A percentile compares a stretch with the other conserved stretches of the same genome.
These are phyloP conservation scores for Prunella fulvescens DNA, from an alignment of 2,113 vertebrate genomes.

Conservation along the genomic window DNA sequence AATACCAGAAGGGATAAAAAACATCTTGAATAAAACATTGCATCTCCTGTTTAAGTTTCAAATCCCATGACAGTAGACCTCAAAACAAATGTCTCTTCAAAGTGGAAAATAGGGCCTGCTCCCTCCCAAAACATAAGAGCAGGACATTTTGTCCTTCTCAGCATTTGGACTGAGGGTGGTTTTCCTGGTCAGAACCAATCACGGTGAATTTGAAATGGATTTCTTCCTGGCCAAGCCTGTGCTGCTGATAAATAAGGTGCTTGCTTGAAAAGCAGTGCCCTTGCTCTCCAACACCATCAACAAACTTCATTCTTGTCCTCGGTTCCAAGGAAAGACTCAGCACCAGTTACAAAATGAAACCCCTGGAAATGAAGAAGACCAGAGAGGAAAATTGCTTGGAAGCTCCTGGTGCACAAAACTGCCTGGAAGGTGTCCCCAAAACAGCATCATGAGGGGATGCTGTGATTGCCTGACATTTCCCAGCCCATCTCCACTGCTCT, in stretches of 20 bases:
- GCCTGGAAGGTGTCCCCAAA: background rate
- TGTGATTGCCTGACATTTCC: background rate
- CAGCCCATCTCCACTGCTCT: background rate
- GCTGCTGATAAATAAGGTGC: background rate
- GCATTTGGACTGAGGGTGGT: background rate
- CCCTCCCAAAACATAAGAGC: background rate
- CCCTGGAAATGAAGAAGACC: background rate
- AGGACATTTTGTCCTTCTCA: background rate
- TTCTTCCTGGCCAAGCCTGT: background rate
- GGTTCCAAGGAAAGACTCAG: background rate
- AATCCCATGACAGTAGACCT: background rate
- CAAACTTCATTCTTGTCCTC: background rate
- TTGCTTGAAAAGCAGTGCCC: background rate
- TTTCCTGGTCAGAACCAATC: background rate
- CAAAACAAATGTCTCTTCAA: background rate
- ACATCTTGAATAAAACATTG: constrained; percentile 40
- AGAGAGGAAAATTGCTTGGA: background rate
- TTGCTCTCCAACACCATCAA: background rate
- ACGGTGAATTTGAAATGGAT: background rate
- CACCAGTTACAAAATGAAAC: background rate
- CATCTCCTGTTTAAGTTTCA: background rate
- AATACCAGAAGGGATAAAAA: constrained; percentile 36
- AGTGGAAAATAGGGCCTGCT: background rate
- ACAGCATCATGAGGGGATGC: background rate
- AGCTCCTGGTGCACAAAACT: background rate